Percentiles rank a stretch among this genome's conserved stretches.
phyloP scores from a whole-genome alignment of 2,888 invertebrate genomes.

The Pilophorus perplexus region DNA sequence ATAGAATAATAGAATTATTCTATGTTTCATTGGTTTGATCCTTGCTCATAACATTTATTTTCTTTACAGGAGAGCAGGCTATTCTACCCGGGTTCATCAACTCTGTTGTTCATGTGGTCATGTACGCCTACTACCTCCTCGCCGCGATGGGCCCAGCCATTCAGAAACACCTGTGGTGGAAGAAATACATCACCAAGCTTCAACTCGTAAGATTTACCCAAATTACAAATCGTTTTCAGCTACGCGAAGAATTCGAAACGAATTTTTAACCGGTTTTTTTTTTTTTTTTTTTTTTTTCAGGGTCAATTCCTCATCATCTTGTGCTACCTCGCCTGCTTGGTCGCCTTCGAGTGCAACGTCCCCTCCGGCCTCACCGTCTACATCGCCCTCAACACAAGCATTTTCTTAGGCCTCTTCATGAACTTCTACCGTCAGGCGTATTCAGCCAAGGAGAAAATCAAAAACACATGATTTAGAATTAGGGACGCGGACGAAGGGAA shows the following conservation, averaged over 20 bases:
- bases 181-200: constrained; percentile 57
- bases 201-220: constrained; percentile 55
- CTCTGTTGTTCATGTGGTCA: constrained; percentile 57
- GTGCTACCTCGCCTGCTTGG: constrained; percentile 59
- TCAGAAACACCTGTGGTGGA: constrained; percentile 58
- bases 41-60: neutral
- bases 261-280: neutral
- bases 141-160: constrained; percentile 56
- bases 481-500: too few species aligned
- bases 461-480: too few species aligned
- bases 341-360: constrained; percentile 59
- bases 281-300: constrained; percentile 27
- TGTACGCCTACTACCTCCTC: constrained; percentile 58
- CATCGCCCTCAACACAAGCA: constrained; percentile 57
- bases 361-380: constrained; percentile 59
- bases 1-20: too few species aligned
- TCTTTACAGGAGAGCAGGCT: constrained; percentile 53
- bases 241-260: too few species aligned
- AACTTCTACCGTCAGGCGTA: constrained; percentile 62
- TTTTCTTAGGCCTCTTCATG: constrained; percentile 61
- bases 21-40: neutral
- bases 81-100: constrained; percentile 56
- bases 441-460: constrained; percentile 51
- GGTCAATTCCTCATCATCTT: constrained; percentile 65
- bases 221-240: too few species aligned